phyloP scores from a whole-genome alignment of 2,888 invertebrate genomes.

The Orthosia cruda region DNA sequence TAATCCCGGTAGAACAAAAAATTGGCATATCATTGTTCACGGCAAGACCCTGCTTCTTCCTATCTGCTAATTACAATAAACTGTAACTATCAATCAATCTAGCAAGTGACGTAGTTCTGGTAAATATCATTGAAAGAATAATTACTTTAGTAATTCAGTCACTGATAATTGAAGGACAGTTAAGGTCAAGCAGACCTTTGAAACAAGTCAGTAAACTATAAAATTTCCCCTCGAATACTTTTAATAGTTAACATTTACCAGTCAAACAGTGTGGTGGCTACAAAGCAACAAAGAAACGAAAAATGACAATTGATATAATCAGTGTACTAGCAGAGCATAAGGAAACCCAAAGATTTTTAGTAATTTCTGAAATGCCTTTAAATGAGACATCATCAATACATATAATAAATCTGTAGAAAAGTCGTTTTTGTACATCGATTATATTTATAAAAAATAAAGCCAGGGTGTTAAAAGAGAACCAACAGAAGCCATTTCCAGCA shows the following conservation, averaged over 20 bases:
- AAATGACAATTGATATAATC: constrained; percentile 22
- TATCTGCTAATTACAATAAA: background rate
- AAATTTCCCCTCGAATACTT: background rate
- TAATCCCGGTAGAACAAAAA: too few species aligned
- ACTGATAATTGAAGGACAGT: background rate
- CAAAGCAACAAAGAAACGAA: too few species aligned
- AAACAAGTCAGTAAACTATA: background rate
- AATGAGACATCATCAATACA: too few species aligned
- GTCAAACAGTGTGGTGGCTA: constrained; percentile 11
- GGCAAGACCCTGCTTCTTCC: too few species aligned
- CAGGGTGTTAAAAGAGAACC: too few species aligned
- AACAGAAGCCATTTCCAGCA: too few species aligned
- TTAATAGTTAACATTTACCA: constrained; percentile 11
- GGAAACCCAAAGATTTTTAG: constrained; percentile 14
- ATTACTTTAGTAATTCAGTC: background rate
- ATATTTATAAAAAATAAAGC: too few species aligned
- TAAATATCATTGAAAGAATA: background rate
- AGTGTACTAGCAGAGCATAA: background rate
- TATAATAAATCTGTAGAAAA: too few species aligned
- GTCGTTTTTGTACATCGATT: too few species aligned
- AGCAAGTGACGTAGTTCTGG: background rate
- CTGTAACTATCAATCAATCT: background rate
- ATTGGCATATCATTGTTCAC: too few species aligned
- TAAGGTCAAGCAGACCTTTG: background rate
- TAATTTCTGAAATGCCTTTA: background rate